These are phyloP conservation scores for Brachypalpus laphriformis DNA, from an alignment of 2,888 invertebrate genomes.

Conservation along the genomic window DNA sequence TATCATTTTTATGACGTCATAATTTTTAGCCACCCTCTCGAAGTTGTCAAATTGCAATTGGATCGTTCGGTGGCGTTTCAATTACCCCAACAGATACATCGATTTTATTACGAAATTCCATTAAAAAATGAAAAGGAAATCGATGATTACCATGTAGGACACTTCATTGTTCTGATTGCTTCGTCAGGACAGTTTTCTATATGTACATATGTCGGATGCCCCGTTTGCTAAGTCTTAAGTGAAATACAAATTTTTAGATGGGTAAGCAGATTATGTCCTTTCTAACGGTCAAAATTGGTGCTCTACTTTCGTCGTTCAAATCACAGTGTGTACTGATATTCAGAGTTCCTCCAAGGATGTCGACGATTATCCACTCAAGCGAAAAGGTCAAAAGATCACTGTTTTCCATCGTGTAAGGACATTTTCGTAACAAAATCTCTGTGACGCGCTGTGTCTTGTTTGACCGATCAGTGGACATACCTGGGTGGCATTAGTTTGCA, in stretches of 20 bases:
- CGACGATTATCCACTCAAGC: constrained; percentile 61
- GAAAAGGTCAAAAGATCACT: constrained; percentile 69
- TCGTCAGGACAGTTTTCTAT: no score
- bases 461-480: constrained; percentile 48
- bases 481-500: constrained; percentile 53
- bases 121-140: constrained; percentile 50
- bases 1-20: constrained; percentile 71
- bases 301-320: constrained; percentile 1
- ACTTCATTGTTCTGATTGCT: no score
- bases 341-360: neutral
- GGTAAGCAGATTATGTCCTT: constrained; percentile 14
- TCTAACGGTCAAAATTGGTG: constrained; percentile 13
- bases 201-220: neutral
- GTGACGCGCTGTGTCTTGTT: constrained; percentile 4
- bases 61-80: constrained; percentile 7
- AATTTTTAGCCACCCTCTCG: constrained; percentile 61
- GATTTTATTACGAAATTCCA: constrained; percentile 69
- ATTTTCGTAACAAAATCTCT: constrained; percentile 40
- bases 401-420: constrained; percentile 65
- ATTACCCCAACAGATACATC: constrained; percentile 26
- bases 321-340: constrained; percentile 8
- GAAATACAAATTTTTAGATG: constrained; percentile 5
- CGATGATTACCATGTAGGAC: constrained; percentile 38
- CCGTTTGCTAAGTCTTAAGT: constrained; percentile 15
- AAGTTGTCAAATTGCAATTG: constrained; percentile 60